Evolutionary conservation across 1,140 invertebrate genomes (phyloP), one percentile per base, ranked within the genome.

Genomic region (Ptiloglossa arizonensis): DNA sequence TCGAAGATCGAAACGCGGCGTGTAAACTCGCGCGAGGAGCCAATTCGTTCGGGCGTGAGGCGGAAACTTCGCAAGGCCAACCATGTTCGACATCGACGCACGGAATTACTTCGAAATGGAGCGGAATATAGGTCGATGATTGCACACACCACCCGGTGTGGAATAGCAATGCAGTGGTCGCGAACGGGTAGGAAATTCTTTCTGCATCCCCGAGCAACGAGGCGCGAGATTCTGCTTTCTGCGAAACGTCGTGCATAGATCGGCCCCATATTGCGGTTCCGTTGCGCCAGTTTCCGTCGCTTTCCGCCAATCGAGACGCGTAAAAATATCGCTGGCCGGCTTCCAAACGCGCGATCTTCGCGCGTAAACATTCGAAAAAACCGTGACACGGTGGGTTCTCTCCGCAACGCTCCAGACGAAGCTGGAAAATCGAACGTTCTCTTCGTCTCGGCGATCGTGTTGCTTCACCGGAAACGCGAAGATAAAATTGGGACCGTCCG

Each of bases 321-420:
- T 84, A 87, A 87, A 87, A 88, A 88, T 87, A 87, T 57, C 81
- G 77, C 60, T 88, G 87, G 87, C 86, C 44, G 5, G 48, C 59
- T 35, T 87, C 87, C 87, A 88, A 79, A 29, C 54, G 52, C 63
- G 13, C 75, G 79, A 81, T 87, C 71, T 69, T 75, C 71, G 68
- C 76, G 77, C 69, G 66, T 87, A 88, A 88, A 87, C 86, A 86
- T 63, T 48, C 67, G 54, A 60, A 83, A n/a, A 83, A 81, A 69
- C 35, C 32, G 60, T 60, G 75, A 63, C 38, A 69, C 71, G 54
- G 46, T 27, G 64, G 24, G 2, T 80, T 59, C n/a, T n/a, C n/a
- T 68, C 82, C 24, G 19, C 32, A n/a, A 5, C 46, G 57, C 41
- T 57, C 48, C n/a, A 52, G 27, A 67, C 13, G 17, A 72, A 24